phyloP scores from a whole-genome alignment of 2,113 vertebrate genomes.

The Sturnus vulgaris region DNA sequence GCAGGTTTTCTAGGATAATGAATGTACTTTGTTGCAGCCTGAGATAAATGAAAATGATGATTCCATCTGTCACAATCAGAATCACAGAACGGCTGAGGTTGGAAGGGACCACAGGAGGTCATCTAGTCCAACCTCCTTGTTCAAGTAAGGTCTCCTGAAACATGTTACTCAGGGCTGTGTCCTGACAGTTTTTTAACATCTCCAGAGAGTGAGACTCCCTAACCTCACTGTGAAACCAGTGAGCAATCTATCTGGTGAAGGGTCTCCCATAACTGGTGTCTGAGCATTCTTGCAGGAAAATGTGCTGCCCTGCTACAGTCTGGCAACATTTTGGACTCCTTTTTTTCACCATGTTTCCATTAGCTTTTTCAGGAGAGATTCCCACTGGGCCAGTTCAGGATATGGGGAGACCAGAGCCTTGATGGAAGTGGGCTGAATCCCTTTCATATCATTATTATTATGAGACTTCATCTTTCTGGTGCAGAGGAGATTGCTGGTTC shows the following conservation, averaged over 20 bases:
- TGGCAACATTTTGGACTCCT: background rate
- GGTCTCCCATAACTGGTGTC: background rate
- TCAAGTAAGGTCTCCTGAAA: background rate
- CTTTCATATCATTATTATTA: background rate
- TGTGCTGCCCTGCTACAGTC: background rate
- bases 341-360: background rate
- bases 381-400: too few relatives aligned
- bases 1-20: background rate
- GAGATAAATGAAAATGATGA: background rate
- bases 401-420: background rate
- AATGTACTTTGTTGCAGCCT: background rate
- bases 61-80: background rate
- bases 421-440: background rate
- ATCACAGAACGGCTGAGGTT: background rate
- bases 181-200: background rate
- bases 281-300: background rate
- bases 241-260: background rate
- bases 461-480: background rate
- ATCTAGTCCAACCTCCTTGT: background rate
- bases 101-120: background rate
- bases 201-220: background rate
- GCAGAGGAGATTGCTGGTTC: background rate
- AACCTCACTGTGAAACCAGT: background rate
- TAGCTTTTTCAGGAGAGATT: background rate
- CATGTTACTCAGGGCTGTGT: background rate